phyloP scores from a whole-genome alignment of 92 coral and sea anemone species.

The Phenganax stokvisi region DNA sequence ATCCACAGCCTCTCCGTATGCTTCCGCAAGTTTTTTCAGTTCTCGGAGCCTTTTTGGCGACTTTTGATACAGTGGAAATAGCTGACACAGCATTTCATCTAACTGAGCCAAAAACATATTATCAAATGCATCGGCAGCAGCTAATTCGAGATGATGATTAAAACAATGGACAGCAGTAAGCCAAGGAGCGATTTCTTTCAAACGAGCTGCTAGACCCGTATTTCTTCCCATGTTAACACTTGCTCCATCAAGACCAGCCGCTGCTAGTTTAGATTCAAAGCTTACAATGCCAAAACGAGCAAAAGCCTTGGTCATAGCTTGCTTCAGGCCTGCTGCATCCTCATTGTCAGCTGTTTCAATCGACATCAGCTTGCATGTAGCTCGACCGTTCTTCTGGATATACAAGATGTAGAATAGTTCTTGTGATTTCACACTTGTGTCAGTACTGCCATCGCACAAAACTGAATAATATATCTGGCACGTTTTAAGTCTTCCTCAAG shows the following conservation, averaged over 20 bases:
- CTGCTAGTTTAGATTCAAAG: conserved; percentile 17
- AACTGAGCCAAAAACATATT: conserved; percentile 2
- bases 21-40: conserved; percentile 24
- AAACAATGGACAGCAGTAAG: conserved; percentile 11
- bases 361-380: conserved; percentile 21
- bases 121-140: conserved; percentile 24
- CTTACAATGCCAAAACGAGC: conserved; percentile 16
- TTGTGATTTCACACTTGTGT: conserved; percentile 27
- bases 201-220: conserved; percentile 17
- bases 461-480: conserved; percentile 27
- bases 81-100: conserved; percentile 5
- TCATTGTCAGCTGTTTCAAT: conserved; percentile 22
- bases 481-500: conserved; percentile 13
- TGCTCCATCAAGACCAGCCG: conserved; percentile 13
- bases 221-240: conserved; percentile 17
- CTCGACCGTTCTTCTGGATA: conserved; percentile 19
- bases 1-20: background rate
- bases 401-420: conserved; percentile 19
- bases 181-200: conserved; percentile 29
- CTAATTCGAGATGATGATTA: conserved; percentile 13
- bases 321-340: conserved; percentile 12
- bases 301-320: conserved; percentile 7
- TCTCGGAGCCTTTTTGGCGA: conserved; percentile 24
- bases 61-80: conserved; percentile 20
- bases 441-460: conserved; percentile 29